Percentiles rank a stretch among this genome's conserved stretches.
Conservation (phyloP, 1,140 invertebrate genomes). For the Platyscapa corneri region DNA sequence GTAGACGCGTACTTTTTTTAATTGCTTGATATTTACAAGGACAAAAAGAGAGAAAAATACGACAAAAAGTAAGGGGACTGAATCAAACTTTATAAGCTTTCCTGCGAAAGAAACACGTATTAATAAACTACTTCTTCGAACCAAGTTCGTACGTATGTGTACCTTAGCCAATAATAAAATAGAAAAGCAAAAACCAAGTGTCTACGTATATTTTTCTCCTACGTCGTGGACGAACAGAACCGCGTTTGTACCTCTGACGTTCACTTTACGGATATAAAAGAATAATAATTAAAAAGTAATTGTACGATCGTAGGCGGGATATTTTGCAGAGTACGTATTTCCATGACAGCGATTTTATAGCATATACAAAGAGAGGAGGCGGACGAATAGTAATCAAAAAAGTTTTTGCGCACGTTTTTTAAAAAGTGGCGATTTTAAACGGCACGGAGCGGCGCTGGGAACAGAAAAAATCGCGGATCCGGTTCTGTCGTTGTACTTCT, state of each 20-base stretch:
- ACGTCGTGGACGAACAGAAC: slow-evolving; percentile 42
- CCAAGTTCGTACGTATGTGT: slow-evolving; percentile 35
- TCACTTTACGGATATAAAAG: slow-evolving; percentile 36
- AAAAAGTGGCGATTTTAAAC: slow-evolving; percentile 10
- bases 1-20: slow-evolving; percentile 23
- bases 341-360: slow-evolving; percentile 51
- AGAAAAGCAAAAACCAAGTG: slow-evolving; percentile 37
- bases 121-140: slow-evolving; percentile 39
- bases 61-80: slow-evolving; percentile 32
- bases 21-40: slow-evolving; percentile 37
- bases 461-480: slow-evolving; percentile 24
- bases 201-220: slow-evolving; percentile 48
- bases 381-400: slow-evolving; percentile 37
- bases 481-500: slow-evolving; percentile 44
- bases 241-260: slow-evolving; percentile 40
- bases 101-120: background rate
- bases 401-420: slow-evolving; percentile 29
- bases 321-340: slow-evolving; percentile 51
- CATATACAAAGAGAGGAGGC: slow-evolving; percentile 25
- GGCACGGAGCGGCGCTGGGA: background rate
- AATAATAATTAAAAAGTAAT: slow-evolving; percentile 25
- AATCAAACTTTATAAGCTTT: slow-evolving; percentile 48
- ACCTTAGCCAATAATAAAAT: slow-evolving; percentile 35
- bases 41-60: slow-evolving; percentile 49
- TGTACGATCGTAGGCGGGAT: slow-evolving; percentile 28